phyloP scores from a whole-genome alignment of 2,888 invertebrate species.

The Crepidodera aurea region DNA sequence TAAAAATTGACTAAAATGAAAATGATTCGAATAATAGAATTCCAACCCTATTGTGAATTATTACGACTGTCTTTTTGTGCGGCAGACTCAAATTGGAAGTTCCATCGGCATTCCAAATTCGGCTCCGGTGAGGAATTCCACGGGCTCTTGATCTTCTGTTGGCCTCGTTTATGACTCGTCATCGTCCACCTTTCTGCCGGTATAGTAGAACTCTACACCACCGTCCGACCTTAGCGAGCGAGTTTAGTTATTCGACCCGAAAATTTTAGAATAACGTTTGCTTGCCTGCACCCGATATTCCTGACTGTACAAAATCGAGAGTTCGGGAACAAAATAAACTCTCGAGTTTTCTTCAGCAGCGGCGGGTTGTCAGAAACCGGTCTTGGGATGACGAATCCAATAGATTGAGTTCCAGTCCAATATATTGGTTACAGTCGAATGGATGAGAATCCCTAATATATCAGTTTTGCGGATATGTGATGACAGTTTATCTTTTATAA shows the following conservation, averaged over 20 bases:
- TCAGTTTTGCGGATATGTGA: no score
- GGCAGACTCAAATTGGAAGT: conserved; percentile 29
- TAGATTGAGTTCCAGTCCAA: no score
- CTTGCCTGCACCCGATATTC: conserved; percentile 45
- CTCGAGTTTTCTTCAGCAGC: not conserved
- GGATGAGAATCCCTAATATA: no score
- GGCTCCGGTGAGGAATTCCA: conserved; percentile 53
- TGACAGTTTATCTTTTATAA: no score
- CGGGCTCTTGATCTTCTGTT: conserved; percentile 52
- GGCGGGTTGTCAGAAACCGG: conserved; percentile 1
- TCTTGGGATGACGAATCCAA: no score
- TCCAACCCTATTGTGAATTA: not conserved
- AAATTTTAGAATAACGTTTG: conserved; percentile 53
- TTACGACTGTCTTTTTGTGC: conserved; percentile 10
- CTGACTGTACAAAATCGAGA: conserved; percentile 33
- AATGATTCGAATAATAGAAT: not conserved
- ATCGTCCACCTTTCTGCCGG: conserved; percentile 8
- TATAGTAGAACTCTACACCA: conserved; percentile 15
- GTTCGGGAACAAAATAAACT: conserved; percentile 40
- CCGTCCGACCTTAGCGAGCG: not conserved
- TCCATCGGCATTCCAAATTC: conserved; percentile 42
- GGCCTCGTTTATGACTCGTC: conserved; percentile 49
- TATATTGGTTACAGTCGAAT: no score
- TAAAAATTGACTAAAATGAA: not conserved
- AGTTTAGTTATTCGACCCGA: conserved; percentile 45